Conservation (phyloP, 2,797 vertebrate species). For the Sebastes diaconus region DNA sequence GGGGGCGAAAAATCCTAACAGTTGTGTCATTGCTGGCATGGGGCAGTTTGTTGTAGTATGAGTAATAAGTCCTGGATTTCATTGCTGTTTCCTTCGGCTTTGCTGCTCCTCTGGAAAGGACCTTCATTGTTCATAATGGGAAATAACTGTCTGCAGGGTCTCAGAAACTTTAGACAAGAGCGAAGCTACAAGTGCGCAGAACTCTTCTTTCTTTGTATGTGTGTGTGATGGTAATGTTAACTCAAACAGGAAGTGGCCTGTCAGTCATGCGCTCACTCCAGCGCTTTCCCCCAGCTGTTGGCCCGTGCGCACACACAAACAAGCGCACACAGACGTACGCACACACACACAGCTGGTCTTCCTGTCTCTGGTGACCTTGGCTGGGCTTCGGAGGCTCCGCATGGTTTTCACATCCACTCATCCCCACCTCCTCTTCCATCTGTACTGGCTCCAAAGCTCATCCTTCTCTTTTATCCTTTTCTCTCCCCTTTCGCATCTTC, state of each 20-base stretch:
- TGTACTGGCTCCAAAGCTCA: slow-evolving; percentile 41
- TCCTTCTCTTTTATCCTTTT: slow-evolving; percentile 33
- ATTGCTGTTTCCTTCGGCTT: slow-evolving; percentile 63
- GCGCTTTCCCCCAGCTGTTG: slow-evolving; percentile 76
- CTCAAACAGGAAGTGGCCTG: slow-evolving; percentile 82
- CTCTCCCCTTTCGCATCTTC: slow-evolving; percentile 3
- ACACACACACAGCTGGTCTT: slow-evolving; percentile 76
- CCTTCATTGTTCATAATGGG: slow-evolving; percentile 59
- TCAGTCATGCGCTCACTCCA: slow-evolving; percentile 72
- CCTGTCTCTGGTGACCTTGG: slow-evolving; percentile 78
- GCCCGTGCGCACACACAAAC: slow-evolving; percentile 61
- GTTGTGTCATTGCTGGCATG: slow-evolving; percentile 76
- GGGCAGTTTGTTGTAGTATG: slow-evolving; percentile 68
- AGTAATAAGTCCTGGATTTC: slow-evolving; percentile 73
- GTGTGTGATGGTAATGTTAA: slow-evolving; percentile 69
- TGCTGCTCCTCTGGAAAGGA: slow-evolving; percentile 53
- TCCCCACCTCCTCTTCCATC: slow-evolving; percentile 64
- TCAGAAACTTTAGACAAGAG: slow-evolving; percentile 60
- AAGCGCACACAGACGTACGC: slow-evolving; percentile 51
- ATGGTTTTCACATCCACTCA: slow-evolving; percentile 76
- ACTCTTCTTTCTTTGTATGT: slow-evolving; percentile 22
- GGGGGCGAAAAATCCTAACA: slow-evolving; percentile 39
- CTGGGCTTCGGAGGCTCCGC: slow-evolving; percentile 62
- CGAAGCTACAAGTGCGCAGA: slow-evolving; percentile 39
- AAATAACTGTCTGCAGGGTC: slow-evolving; percentile 63